Percentiles rank a stretch among this genome's conserved stretches.
phyloP scores from a whole-genome alignment of 2,888 invertebrate species.

The Oscheius sp. region DNA sequence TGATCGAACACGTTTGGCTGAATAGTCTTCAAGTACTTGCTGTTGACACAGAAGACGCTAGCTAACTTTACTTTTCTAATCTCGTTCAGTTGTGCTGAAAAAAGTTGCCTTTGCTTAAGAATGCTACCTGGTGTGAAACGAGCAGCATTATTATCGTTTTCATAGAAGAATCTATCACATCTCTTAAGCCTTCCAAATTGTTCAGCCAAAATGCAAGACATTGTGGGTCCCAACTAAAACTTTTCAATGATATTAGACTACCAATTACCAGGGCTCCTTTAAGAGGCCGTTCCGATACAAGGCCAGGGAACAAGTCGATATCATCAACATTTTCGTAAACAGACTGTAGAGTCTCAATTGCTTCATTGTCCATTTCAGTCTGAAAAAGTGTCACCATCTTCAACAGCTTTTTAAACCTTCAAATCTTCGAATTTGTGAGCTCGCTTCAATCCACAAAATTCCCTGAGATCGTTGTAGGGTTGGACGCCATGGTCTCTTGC shows the following conservation, averaged over 20 bases:
- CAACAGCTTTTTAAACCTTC: conserved; percentile 67
- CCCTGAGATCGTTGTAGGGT: conserved; percentile 81
- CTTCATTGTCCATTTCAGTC: conserved; percentile 77
- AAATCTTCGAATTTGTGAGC: conserved; percentile 87
- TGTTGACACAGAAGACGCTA: conserved; percentile 87
- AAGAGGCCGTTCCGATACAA: conserved; percentile 81
- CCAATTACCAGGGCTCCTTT: conserved; percentile 79
- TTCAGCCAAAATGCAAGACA: conserved; percentile 92
- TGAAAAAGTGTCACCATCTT: neutral
- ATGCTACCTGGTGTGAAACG: conserved; percentile 63
- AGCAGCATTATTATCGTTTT: conserved; percentile 69
- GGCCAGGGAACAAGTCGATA: conserved; percentile 93
- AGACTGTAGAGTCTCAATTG: conserved; percentile 70
- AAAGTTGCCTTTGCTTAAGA: neutral
- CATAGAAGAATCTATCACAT: conserved; percentile 94
- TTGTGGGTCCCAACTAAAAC: conserved; percentile 83
- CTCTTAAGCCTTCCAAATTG: conserved; percentile 77
- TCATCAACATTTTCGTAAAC: conserved; percentile 83
- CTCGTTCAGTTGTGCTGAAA: conserved; percentile 79
- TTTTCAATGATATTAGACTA: neutral
- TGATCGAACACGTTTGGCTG: conserved; percentile 89
- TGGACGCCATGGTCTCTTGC: conserved; percentile 88
- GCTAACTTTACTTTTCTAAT: conserved; percentile 86
- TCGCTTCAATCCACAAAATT: conserved; percentile 82
- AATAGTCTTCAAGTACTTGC: conserved; percentile 84